phyloP scores from a whole-genome alignment of 2,113 vertebrate species.

The Aspidoscelis tigris region DNA sequence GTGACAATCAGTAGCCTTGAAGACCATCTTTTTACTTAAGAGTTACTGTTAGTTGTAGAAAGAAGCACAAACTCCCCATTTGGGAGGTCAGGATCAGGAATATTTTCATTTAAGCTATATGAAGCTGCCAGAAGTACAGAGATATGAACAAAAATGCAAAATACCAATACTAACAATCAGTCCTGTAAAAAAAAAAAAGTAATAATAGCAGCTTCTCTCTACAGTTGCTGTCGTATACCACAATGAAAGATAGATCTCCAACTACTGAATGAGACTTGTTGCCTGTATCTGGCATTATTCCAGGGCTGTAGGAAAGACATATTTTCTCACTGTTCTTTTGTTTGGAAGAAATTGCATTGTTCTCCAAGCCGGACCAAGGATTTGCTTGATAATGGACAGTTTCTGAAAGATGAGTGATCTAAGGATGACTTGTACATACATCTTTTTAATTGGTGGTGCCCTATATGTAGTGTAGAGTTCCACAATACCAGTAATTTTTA shows the following conservation, averaged over 20 bases:
- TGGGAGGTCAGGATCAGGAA: accelerated
- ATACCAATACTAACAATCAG: neutral
- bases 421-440: no score
- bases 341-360: no score
- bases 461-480: no score
- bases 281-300: neutral
- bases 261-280: neutral
- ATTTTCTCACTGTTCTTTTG: no score
- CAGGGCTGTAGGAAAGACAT: no score
- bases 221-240: neutral
- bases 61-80: accelerated
- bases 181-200: neutral
- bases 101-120: neutral
- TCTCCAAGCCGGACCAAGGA: no score
- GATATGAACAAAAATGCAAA: neutral
- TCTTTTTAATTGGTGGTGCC: no score
- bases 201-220: neutral
- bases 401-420: no score
- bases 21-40: neutral
- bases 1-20: neutral
- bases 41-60: neutral
- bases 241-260: neutral
- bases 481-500: no score
- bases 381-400: no score
- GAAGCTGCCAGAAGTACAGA: neutral